Base-by-base conservation (phyloP, 2,113 vertebrate genomes). In the Eurypyga helias region DNA sequence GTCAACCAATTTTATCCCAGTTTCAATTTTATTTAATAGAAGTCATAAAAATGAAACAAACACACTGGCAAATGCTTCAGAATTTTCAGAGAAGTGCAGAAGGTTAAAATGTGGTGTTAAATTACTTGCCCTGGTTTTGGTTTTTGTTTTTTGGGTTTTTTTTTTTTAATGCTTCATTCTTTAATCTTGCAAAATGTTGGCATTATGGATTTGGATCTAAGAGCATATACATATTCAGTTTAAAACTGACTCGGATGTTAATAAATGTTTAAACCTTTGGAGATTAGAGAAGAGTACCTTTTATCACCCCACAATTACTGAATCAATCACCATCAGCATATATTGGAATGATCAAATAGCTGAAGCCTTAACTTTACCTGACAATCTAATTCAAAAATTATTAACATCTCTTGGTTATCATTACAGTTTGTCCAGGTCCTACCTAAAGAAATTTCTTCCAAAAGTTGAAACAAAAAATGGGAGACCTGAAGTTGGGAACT, bases 181-280 rank as follows among this genome's bases (percentile, higher is more conserved):
- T 91, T 90, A 75, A 65, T 95, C 71, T 82, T 52, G 43, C 5
- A 89, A 71, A 84, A 67, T 78, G 4, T 62, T 93, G 25, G 43
- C 33, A 28, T 89, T 87, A 61, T 67, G 15, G 43, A 49, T 93
- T 84, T 83, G n/a, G 45, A 41, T 88, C n/a, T 69, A 77, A 31
- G 11, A 90, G 14, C 17, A 45, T 77, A 73, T 72, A 41, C 54
- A 85, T 80, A 88, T 21, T 83, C 43, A 58, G 19, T 81, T 95
- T 89, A 72, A 94, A 87, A 54, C 16, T 51, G 21, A 87, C 33
- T 64, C 72, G 75, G 55, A 73, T 16, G 4, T 76, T 86, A 87
- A 60, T 60, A 78, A 71, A 64, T 55, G 17, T 71, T 78, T 96
- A 81, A 95, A 79, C 9, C 15, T 96, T 87, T 89, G 77, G 89